These are phyloP conservation scores for Limnephilus lunatus DNA, from an alignment of 2,888 invertebrate species.

Conservation along the genomic window DNA sequence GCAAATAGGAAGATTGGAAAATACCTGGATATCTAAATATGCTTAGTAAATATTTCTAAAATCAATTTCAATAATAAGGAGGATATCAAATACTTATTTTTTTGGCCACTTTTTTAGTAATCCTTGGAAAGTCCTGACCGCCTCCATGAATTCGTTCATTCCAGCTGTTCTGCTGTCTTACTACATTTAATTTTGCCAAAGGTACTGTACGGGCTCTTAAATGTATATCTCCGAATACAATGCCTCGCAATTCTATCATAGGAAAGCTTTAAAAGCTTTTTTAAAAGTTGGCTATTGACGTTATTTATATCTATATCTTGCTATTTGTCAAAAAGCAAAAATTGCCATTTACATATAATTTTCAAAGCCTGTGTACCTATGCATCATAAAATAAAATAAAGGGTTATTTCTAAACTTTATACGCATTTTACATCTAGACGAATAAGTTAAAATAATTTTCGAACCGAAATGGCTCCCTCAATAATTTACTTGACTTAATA, in stretches of 20 bases:
- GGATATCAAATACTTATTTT: neutral
- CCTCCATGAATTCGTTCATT: neutral
- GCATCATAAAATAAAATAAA: neutral
- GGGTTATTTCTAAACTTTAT: neutral
- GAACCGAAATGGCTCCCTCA: neutral
- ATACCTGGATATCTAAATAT: neutral
- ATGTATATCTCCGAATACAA: neutral
- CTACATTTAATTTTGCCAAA: neutral
- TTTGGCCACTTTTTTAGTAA: too few relatives aligned
- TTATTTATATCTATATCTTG: too few relatives aligned
- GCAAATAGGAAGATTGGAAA: neutral
- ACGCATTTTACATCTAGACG: neutral
- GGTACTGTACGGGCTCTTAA: neutral
- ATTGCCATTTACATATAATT: too few relatives aligned
- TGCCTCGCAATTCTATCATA: neutral
- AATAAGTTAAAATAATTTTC: neutral
- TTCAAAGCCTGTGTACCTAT: too few relatives aligned
- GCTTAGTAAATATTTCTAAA: neutral
- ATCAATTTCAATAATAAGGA: neutral
- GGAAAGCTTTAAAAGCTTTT: neutral
- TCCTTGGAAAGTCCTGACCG: neutral
- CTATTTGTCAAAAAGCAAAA: neutral
- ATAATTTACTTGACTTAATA: slow-evolving; percentile 26
- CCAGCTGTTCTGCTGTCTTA: neutral
- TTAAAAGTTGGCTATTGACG: neutral